Base-by-base conservation (phyloP, 2,888 invertebrate genomes). In the Sarcophaga carnaria region DNA sequence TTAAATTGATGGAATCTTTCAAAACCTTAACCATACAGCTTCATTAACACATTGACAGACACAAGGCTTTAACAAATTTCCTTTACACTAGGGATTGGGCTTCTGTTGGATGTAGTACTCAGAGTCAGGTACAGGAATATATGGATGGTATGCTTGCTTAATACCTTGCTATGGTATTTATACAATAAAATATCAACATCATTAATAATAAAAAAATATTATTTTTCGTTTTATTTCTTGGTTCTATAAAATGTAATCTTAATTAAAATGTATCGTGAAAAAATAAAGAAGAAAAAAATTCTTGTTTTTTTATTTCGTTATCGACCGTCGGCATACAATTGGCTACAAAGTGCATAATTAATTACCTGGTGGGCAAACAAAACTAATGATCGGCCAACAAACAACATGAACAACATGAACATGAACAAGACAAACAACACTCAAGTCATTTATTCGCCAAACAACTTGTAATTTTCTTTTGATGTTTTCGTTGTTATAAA, bases 191-290 rank as follows among this genome's bases (percentile, higher is more conserved):
- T 80, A 83, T 86, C 62, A 64, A 69, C 64, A 83, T 83, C 86
- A 86, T 86, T 86, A 63, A 83, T 86, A 78, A 83, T 80, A 47
- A 20, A 37, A 37, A 37, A 37, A 37, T 37, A 54, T 69, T 64
- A 54, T 49, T 12, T 74, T 20, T 59, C 27, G 37, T 37, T 37
- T 49, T 59, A 12, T 47, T 66, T 70, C 37, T 67, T n/a, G 49
- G 63, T 4, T 54, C 45, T 67, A 45, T 67, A 20, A 27, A 25
- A 63, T 74, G 45, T 75, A 64, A 91, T 90, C 90, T 92, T 91
- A 91, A 91, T 91, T 91, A 92, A 91, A 91, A 92, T 91, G 91
- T 59, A 17, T 71, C 92, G 90, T 90, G 90, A 74, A 83, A 66
- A 76, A 74, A 69, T 72, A 37, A 37, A 37, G 37, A 37, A 37